Conservation (phyloP, 2,888 invertebrate species). For the Nephrotoma flavescens region DNA sequence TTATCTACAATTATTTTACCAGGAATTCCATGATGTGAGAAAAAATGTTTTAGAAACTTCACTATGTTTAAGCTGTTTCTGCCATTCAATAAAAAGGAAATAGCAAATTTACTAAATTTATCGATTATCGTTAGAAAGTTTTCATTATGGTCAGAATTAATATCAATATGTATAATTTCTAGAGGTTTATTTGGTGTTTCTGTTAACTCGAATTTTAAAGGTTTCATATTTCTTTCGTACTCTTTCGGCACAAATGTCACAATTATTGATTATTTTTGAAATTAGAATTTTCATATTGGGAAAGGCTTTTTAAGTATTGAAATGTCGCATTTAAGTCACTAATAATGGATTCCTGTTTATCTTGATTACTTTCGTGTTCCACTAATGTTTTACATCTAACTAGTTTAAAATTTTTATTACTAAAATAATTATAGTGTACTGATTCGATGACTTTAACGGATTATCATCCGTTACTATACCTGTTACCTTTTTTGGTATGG, state of each 20-base stretch:
- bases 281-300: slow-evolving; percentile 13
- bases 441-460: slow-evolving; percentile 12
- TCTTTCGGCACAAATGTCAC: slow-evolving; percentile 12
- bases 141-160: slow-evolving; percentile 6
- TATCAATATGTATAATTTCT: slow-evolving; percentile 13
- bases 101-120: no score
- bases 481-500: slow-evolving; percentile 13
- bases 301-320: no score
- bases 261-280: slow-evolving; percentile 13
- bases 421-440: slow-evolving; percentile 8
- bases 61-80: no score
- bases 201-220: not conserved
- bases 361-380: slow-evolving; percentile 10
- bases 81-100: no score
- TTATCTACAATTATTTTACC: no score
- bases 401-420: slow-evolving; percentile 6
- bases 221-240: slow-evolving; percentile 11
- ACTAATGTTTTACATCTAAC: not conserved
- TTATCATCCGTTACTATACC: slow-evolving; percentile 5
- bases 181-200: slow-evolving; percentile 10
- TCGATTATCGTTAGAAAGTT: no score
- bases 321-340: slow-evolving; percentile 11
- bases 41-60: no score
- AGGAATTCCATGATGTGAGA: no score
- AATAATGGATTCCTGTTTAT: slow-evolving; percentile 13